Base-by-base conservation (phyloP, 2,113 vertebrate species). In the Fulica atra region DNA sequence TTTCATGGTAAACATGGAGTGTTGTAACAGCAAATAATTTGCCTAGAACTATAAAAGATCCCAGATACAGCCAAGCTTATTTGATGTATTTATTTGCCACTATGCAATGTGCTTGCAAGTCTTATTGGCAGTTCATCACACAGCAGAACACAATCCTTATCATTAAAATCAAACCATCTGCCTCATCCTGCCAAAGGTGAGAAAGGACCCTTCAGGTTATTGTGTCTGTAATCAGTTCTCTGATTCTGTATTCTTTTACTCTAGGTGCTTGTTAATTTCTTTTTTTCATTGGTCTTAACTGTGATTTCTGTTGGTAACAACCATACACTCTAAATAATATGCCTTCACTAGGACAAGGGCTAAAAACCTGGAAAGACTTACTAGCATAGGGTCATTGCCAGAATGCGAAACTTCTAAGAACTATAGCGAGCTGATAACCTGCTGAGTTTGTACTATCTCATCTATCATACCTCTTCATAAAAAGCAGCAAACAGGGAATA, bases 101-200 rank as follows among this genome's bases (percentile, higher is more conserved):
- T 46, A n/a, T 36, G 13, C 26, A 78, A 36, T n/a, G 10, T 84
- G 14, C 11, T 8, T 84, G 46, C 31, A 74, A 77, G 13, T 29
- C 38, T 79, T 86, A 46, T 23, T 68, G 42, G 8, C 9, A 15
- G 16, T 59, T 88, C 25, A 81, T 20, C 6, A 28, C 1, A 1
- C 6, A 53, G 33, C 13, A 77, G 25, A 4, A 51, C 54, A 77
- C 21, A 12, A 0, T 0, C 1, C 4, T 35, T 13, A 54, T 65
- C 12, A 31, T 60, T 82, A 77, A 88, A 79, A 76, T 56, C 13
- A 81, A 85, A 46, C 3, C 7, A 36, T 21, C 12, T 64, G 14
- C 35, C 13, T 77, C 48, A 48, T 16, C 14, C 2, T 16, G 14
- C 12, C 73, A 14, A 40, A 65, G 2, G 20, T 73, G 38, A 74